Conservation (phyloP, 2,888 invertebrate genomes). For the Neoaliturus tenellus region DNA sequence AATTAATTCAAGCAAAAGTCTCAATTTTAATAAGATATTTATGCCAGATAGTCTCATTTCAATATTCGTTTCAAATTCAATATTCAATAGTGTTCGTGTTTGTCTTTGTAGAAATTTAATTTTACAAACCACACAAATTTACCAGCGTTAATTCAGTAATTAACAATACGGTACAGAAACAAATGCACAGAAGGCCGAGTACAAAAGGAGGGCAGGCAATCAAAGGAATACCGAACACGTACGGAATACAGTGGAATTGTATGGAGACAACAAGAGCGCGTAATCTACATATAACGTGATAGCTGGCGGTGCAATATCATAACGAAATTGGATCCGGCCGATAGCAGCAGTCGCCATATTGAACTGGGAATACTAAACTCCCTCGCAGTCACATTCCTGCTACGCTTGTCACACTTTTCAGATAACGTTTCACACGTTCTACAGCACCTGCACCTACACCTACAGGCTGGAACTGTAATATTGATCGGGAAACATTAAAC, state of each 20-base stretch:
- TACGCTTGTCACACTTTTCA: constrained; percentile 9
- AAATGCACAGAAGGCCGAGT: neutral
- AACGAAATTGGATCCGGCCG: constrained; percentile 44
- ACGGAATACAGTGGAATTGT: constrained; percentile 24
- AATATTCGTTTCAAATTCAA: too few species aligned
- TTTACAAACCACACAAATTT: too few species aligned
- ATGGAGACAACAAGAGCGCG: constrained; percentile 39
- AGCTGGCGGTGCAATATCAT: constrained; percentile 38
- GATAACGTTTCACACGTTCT: constrained; percentile 5
- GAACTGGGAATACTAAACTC: constrained; percentile 35
- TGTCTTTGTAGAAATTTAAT: too few species aligned
- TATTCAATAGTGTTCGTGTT: too few species aligned
- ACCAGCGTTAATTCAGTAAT: neutral
- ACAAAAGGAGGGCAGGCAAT: neutral
- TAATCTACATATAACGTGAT: constrained; percentile 48
- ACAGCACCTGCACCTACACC: constrained; percentile 3
- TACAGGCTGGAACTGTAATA: neutral
- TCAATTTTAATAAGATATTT: too few species aligned
- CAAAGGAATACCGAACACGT: constrained; percentile 8
- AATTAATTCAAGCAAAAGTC: too few species aligned
- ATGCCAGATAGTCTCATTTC: too few species aligned
- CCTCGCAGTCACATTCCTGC: constrained; percentile 10
- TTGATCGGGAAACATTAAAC: neutral
- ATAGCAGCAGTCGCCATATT: constrained; percentile 31
- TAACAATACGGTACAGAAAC: neutral